Percentiles rank a stretch among this genome's conserved stretches.
Evolutionary conservation across 1,140 invertebrate species (phyloP).

Genomic region (Drosophila yakuba): DNA sequence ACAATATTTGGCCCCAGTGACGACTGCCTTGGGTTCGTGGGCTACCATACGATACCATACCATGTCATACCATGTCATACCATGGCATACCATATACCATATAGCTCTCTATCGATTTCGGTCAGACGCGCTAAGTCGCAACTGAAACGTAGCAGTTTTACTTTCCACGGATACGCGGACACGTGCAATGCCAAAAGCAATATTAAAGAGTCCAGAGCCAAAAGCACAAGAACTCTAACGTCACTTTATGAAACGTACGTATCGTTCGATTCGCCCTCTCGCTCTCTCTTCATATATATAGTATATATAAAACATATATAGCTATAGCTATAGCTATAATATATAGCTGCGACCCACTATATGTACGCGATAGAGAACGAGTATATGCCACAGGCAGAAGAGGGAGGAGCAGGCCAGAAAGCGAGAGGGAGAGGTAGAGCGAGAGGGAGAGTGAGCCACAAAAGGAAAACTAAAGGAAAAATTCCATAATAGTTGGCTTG

Average conservation of each 20-base stretch:
- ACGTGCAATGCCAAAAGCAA: slow-evolving; percentile 77
- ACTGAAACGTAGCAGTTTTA: slow-evolving; percentile 57
- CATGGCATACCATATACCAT: background rate
- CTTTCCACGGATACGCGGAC: slow-evolving; percentile 65
- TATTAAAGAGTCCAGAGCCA: slow-evolving; percentile 50
- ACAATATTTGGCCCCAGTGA: slow-evolving; percentile 60
- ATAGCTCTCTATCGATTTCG: slow-evolving; percentile 46
- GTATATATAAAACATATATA: background rate
- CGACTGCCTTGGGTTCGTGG: slow-evolving; percentile 23
- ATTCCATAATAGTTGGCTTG: slow-evolving; percentile 81
- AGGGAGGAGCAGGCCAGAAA: background rate
- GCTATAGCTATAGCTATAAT: background rate
- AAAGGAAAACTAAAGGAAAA: slow-evolving; percentile 45
- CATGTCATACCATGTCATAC: background rate
- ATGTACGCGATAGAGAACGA: background rate
- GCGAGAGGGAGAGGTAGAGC: background rate
- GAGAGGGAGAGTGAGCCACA: slow-evolving; percentile 1
- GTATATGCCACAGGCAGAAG: background rate
- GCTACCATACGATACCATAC: background rate
- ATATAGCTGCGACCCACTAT: background rate
- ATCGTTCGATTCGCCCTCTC: slow-evolving; percentile 42
- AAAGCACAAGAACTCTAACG: slow-evolving; percentile 62
- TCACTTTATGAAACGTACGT: slow-evolving; percentile 45
- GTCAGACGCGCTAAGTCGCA: slow-evolving; percentile 8
- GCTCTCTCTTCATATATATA: background rate